Conservation (phyloP, 2,888 invertebrate species). For the Epirrhoe tristata region DNA sequence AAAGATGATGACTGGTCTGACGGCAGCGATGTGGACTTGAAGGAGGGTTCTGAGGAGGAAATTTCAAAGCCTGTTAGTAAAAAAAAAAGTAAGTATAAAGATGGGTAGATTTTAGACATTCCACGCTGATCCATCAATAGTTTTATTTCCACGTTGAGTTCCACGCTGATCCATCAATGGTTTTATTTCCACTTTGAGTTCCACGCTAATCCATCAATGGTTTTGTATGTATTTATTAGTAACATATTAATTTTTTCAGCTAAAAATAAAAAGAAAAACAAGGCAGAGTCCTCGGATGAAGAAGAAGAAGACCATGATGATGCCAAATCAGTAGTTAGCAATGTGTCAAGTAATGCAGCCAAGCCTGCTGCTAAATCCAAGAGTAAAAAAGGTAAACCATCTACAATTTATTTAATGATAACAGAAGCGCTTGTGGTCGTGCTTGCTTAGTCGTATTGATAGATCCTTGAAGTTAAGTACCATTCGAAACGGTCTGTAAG, state of each 20-base stretch:
- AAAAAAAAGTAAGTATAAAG: slow-evolving; percentile 77
- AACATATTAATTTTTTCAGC: slow-evolving; percentile 47
- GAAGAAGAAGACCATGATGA: slow-evolving; percentile 68
- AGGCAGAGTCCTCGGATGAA: slow-evolving; percentile 83
- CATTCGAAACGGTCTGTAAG: too few relatives aligned
- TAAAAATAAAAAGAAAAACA: slow-evolving; percentile 76
- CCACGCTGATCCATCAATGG: too few relatives aligned
- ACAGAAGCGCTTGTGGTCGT: too few relatives aligned
- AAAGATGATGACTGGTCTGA: slow-evolving; percentile 85
- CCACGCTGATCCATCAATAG: too few relatives aligned
- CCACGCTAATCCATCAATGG: too few relatives aligned
- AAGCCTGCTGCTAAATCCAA: slow-evolving; percentile 62
- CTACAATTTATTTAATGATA: slow-evolving; percentile 6
- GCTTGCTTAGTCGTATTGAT: too few relatives aligned
- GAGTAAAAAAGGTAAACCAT: slow-evolving; percentile 65
- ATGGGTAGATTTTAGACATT: background rate
- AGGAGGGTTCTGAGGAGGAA: slow-evolving; percentile 76
- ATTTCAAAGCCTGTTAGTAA: slow-evolving; percentile 71
- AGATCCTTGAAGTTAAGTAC: too few relatives aligned
- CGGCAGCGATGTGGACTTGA: slow-evolving; percentile 78
- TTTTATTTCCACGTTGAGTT: too few relatives aligned
- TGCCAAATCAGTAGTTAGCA: slow-evolving; percentile 69
- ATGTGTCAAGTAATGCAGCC: slow-evolving; percentile 66
- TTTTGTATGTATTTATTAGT: too few relatives aligned
- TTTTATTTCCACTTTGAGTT: too few relatives aligned